A percentile compares a stretch with the other conserved stretches of the same genome.
Conservation (phyloP, 2,797 vertebrate species). For the Carduelis carduelis region DNA sequence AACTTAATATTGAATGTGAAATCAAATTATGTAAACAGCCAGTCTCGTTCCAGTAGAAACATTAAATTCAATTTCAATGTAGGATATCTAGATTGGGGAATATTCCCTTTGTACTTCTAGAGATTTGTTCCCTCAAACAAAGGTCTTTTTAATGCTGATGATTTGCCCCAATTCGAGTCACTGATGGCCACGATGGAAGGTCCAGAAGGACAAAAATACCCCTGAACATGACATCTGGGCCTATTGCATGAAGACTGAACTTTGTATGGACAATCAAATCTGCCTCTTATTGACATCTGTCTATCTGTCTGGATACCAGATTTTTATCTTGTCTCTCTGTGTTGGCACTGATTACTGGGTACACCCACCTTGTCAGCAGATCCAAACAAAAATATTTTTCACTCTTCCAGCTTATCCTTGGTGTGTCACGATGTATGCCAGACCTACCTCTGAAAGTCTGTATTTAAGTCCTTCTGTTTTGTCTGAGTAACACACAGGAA, state of each 20-base stretch:
- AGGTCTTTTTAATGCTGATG: neutral
- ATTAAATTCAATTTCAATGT: neutral
- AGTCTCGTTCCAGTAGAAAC: neutral
- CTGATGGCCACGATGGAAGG: neutral
- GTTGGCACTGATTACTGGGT: neutral
- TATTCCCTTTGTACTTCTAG: neutral
- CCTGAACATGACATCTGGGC: neutral
- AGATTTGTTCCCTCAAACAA: neutral
- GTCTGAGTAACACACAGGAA: neutral
- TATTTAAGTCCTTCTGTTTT: neutral
- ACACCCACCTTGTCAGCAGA: neutral
- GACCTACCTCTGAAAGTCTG: neutral
- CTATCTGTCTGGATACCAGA: neutral
- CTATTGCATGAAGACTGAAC: neutral
- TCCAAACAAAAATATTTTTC: slow-evolving; percentile 25
- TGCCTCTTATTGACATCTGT: neutral
- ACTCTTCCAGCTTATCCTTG: neutral
- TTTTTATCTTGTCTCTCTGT: neutral
- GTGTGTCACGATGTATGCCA: neutral
- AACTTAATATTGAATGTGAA: neutral
- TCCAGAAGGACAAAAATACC: neutral
- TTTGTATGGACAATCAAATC: neutral
- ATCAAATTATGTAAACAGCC: neutral
- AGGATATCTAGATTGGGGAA: neutral
- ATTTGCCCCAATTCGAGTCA: neutral